These are phyloP conservation scores for Metalampra italica DNA, from an alignment of 2,888 invertebrate genomes.

Conservation along the genomic window DNA sequence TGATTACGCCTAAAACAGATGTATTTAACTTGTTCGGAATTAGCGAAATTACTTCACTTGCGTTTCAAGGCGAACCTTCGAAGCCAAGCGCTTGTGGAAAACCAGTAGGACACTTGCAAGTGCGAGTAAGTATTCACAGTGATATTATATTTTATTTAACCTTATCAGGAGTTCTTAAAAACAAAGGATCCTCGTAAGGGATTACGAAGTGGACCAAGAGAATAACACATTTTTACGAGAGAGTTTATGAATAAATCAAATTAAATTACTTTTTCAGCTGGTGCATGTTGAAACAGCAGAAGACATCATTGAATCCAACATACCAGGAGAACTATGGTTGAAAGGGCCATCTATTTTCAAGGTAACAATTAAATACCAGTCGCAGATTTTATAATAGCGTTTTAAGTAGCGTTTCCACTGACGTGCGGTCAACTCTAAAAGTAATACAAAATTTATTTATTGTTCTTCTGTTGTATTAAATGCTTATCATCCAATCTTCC, in stretches of 20 bases:
- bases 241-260: no score
- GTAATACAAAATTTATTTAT: no score
- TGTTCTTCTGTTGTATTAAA: no score
- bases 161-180: no score
- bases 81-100: conserved; percentile 37
- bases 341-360: conserved; percentile 45
- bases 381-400: no score
- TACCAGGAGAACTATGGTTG: conserved; percentile 61
- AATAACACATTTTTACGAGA: no score
- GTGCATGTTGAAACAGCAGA: conserved; percentile 49
- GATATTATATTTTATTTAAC: no score
- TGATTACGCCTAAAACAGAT: conserved; percentile 42
- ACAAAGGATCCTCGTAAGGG: no score
- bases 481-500: no score
- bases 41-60: conserved; percentile 47
- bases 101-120: conserved; percentile 36
- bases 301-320: conserved; percentile 45
- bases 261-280: conserved; percentile 38
- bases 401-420: no score
- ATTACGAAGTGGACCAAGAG: no score
- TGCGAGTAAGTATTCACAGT: conserved; percentile 32
- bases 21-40: conserved; percentile 47
- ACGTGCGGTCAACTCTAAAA: no score
- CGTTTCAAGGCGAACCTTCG: conserved; percentile 29
- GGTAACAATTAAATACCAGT: conserved; percentile 24